Conservation (phyloP, 2,888 invertebrate genomes). For the Rhogogaster chlorosoma region DNA sequence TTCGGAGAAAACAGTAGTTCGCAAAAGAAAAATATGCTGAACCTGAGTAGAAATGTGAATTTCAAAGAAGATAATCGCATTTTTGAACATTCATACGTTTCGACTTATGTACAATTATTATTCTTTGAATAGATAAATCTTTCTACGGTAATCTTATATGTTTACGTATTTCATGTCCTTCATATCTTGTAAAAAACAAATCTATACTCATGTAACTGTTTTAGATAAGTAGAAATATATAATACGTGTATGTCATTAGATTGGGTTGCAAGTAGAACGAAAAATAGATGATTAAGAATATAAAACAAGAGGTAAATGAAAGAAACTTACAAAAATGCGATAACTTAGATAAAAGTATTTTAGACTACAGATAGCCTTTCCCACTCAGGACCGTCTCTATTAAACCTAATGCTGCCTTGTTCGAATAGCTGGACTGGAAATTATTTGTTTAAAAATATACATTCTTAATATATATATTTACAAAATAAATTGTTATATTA, state of each 20-base stretch:
- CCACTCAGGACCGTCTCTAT: constrained; percentile 9
- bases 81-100: constrained; percentile 23
- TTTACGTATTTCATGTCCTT: neutral
- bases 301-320: neutral
- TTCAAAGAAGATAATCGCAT: constrained; percentile 24
- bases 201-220: neutral
- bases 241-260: neutral
- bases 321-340: neutral
- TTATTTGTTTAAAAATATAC: constrained; percentile 68
- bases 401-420: constrained; percentile 26
- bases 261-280: neutral
- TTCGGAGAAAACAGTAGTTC: neutral
- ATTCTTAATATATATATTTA: constrained; percentile 64
- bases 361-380: neutral
- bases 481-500: constrained; percentile 44
- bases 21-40: constrained; percentile 28
- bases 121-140: neutral
- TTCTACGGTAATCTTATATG: neutral
- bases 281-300: neutral
- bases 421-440: constrained; percentile 56
- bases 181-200: neutral
- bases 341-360: constrained; percentile 2
- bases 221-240: neutral
- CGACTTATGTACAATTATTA: constrained; percentile 12
- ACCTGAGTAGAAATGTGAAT: neutral